Evolutionary conservation across 2,113 vertebrate genomes (phyloP).

Genomic region (Callipepla californica): DNA sequence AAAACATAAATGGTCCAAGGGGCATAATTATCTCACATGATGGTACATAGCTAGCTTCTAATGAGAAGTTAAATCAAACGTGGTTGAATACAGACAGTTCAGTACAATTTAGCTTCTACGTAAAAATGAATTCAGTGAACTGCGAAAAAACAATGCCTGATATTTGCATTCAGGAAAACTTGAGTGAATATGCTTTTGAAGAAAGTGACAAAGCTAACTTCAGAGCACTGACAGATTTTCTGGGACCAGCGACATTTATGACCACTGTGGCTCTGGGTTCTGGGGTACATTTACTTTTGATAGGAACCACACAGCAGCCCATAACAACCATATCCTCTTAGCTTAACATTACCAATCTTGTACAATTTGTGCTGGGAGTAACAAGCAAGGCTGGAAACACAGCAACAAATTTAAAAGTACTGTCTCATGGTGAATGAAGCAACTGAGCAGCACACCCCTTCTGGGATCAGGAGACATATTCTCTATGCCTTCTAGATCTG

Average conservation of each 20-base stretch:
- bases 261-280: background rate
- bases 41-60: background rate
- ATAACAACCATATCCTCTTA: background rate
- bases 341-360: background rate
- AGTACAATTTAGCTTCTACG: background rate
- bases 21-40: background rate
- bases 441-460: background rate
- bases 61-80: slow-evolving; percentile 1
- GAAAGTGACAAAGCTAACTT: background rate
- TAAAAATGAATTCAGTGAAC: background rate
- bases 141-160: background rate
- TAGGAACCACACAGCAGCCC: background rate
- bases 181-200: background rate
- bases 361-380: background rate
- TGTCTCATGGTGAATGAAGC: background rate
- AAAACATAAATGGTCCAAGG: background rate
- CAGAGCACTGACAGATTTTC: background rate
- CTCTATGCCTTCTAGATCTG: background rate
- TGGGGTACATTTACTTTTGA: background rate
- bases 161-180: background rate
- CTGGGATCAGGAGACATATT: background rate
- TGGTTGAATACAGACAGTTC: slow-evolving; percentile 21
- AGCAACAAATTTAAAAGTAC: background rate
- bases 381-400: background rate
- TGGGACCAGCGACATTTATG: background rate